A percentile compares a stretch with the other conserved stretches of the same genome.
Evolutionary conservation across 2,113 vertebrate genomes (phyloP).

Genomic region (Charina bottae): DNA sequence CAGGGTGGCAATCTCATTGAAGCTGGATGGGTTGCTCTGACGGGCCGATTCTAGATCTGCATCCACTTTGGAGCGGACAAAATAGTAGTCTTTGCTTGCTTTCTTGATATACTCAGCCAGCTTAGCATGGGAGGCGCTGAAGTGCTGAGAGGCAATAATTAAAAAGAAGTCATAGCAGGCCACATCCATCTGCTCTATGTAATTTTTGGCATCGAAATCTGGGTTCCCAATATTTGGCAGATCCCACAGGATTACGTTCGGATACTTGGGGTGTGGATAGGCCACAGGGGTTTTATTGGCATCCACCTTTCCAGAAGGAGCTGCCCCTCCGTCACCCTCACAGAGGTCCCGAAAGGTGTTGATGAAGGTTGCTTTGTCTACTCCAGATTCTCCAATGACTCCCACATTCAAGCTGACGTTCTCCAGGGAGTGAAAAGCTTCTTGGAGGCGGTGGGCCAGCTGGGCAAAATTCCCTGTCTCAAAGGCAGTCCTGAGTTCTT

Average conservation of each 20-base stretch:
- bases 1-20: slow-evolving; percentile 30
- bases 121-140: slow-evolving; percentile 62
- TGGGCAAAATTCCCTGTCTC: slow-evolving; percentile 52
- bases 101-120: slow-evolving; percentile 66
- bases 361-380: slow-evolving; percentile 76
- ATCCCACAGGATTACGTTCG: slow-evolving; percentile 73
- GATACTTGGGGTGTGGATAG: slow-evolving; percentile 69
- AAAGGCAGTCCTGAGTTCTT: slow-evolving; percentile 56
- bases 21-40: slow-evolving; percentile 45
- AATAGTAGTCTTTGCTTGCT: slow-evolving; percentile 75
- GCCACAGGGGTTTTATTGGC: slow-evolving; percentile 60
- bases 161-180: slow-evolving; percentile 75
- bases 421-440: slow-evolving; percentile 50
- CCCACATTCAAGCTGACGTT: slow-evolving; percentile 67
- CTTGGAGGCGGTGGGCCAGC: slow-evolving; percentile 49
- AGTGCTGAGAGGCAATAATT: slow-evolving; percentile 69
- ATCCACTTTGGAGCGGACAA: slow-evolving; percentile 76
- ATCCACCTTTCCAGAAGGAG: slow-evolving; percentile 67
- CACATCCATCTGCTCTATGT: slow-evolving; percentile 69
- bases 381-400: slow-evolving; percentile 70
- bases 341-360: slow-evolving; percentile 72
- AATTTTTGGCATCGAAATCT: slow-evolving; percentile 64
- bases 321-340: slow-evolving; percentile 68
- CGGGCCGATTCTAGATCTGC: slow-evolving; percentile 54
- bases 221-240: slow-evolving; percentile 74